Evolutionary conservation across 2,797 vertebrate genomes (phyloP), one percentile per base, ranked within the genome.

Genomic region (Halcyon smyrnensis): DNA sequence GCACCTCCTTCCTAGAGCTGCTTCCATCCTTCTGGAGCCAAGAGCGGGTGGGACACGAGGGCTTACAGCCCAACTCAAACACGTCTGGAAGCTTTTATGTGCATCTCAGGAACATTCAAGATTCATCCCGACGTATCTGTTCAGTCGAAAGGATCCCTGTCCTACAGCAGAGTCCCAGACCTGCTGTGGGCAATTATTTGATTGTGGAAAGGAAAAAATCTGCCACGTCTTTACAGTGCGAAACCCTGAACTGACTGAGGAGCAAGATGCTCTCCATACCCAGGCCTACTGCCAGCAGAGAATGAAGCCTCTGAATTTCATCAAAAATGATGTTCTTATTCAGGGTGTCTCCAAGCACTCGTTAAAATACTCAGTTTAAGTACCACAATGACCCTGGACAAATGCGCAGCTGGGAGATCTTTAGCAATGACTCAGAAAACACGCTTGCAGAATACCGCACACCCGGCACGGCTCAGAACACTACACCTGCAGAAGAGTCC

Each of bases 21-120:
- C 65, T 64, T n/a, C 2, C 3, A 16, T 43, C 63, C 62, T 41
- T 25, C 9, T 5, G 28, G 37, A 56, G 19, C n/a, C 17, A 39
- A 64, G 34, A 21, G 14, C 0, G 3, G 19, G 37, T 2, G 8
- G 54, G n/a, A 50, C 23, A 11, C 0, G 45, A 46, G 59, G 21
- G 18, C 15, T 68, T 32, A 18, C 12, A 79, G 77, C 21, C 32
- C 39, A 53, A 23, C 37, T 60, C 68, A 21, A 32, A 65, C 41
- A 21, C 1, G 0, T 39, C 39, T 36, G 30, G 12, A 50, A 76
- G 32, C 11, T 70, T 75, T 75, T 17, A 69, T 6, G 6, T 11
- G 67, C 53, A 6, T 24, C 62, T 28, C 3, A 0, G 46, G 41
- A 78, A 25, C 1, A 1, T 1, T 16, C 46, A 28, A 0, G 1